A percentile compares a stretch with the other conserved stretches of the same genome.
These are phyloP conservation scores for Epicauta chinensis DNA, from an alignment of 1,140 invertebrate genomes.

Conservation along the genomic window DNA sequence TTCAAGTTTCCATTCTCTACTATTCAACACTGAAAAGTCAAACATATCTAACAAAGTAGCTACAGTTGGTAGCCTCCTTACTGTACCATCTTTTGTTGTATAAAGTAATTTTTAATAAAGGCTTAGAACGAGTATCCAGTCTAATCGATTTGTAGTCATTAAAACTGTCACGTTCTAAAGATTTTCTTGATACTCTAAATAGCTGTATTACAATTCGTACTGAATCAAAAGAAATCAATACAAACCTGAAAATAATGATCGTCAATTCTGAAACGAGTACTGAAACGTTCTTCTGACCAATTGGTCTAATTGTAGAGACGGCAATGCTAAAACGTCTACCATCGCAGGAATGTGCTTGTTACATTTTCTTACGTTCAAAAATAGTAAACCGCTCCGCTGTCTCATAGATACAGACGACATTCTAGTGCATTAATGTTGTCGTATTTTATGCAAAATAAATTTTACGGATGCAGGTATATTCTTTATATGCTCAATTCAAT, in stretches of 20 bases:
- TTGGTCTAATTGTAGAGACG: constrained; percentile 16
- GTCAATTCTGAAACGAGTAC: neutral
- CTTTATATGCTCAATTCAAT: constrained; percentile 5
- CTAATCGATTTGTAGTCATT: too few species aligned
- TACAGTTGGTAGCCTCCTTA: too few species aligned
- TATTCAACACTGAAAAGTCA: too few species aligned
- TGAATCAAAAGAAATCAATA: neutral
- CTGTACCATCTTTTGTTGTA: too few species aligned
- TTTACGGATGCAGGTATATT: constrained; percentile 3
- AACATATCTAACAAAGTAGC: too few species aligned
- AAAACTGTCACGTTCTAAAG: too few species aligned
- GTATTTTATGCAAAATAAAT: constrained; percentile 7
- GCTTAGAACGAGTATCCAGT: too few species aligned
- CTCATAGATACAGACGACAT: neutral
- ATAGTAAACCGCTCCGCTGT: neutral
- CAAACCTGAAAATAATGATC: constrained; percentile 8
- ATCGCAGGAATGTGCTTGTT: neutral
- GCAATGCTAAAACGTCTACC: neutral
- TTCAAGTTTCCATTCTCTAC: too few species aligned
- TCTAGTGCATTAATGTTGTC: constrained; percentile 10
- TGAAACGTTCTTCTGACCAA: constrained; percentile 10
- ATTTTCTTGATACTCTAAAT: too few species aligned
- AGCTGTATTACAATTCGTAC: too few species aligned
- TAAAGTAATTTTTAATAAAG: too few species aligned
- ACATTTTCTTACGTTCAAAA: neutral